A percentile compares a stretch with the other conserved stretches of the same genome.
Conservation (phyloP, 1,140 invertebrate species). For the Listronotus bonariensis region DNA sequence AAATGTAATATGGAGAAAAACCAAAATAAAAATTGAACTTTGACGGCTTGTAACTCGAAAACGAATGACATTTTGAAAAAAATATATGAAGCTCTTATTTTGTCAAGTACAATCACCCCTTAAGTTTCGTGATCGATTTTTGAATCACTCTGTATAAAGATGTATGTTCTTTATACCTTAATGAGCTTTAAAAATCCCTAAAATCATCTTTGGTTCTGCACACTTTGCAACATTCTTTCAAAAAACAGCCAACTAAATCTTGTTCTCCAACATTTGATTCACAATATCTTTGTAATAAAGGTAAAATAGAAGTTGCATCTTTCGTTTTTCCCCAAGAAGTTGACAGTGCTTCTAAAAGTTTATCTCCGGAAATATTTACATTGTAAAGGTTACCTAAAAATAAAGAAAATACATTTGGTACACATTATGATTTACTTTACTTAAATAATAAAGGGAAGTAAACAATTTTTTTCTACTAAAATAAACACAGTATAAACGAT, state of each 20-base stretch:
- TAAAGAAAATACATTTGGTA: background rate
- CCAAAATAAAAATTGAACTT: no score
- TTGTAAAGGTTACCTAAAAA: constrained; percentile 33
- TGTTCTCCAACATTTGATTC: constrained; percentile 33
- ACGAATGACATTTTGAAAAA: no score
- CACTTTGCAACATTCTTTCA: constrained; percentile 29
- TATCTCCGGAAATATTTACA: constrained; percentile 42
- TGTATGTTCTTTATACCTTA: constrained; percentile 2
- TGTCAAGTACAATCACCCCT: no score
- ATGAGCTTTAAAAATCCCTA: constrained; percentile 13
- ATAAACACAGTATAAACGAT: no score
- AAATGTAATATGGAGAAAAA: no score
- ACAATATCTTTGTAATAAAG: constrained; percentile 48
- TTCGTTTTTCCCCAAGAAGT: constrained; percentile 39
- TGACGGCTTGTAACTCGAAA: no score
- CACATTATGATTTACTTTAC: no score
- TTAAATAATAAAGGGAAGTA: no score
- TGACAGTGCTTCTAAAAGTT: constrained; percentile 46
- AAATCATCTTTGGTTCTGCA: constrained; percentile 39
- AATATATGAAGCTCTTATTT: no score
- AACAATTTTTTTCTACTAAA: no score
- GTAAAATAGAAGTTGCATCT: constrained; percentile 39
- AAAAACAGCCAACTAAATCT: constrained; percentile 35
- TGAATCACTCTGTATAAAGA: no score
- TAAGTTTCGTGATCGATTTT: no score